These are phyloP conservation scores for Acanthosepion esculentum DNA, from an alignment of 2,888 invertebrate species.

Conservation along the genomic window DNA sequence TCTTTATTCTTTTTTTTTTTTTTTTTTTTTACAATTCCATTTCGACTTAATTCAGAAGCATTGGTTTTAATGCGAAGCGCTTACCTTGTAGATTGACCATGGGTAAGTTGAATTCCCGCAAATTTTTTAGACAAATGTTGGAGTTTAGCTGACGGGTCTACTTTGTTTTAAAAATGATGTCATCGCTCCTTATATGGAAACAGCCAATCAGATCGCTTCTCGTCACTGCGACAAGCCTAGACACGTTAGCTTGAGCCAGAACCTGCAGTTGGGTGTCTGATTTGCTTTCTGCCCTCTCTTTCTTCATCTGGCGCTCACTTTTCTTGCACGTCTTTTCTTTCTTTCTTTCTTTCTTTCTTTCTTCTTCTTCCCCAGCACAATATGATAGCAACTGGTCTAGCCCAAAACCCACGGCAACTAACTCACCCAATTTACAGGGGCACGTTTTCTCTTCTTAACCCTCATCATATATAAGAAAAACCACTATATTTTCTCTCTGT, in stretches of 20 bases:
- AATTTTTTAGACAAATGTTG: neutral
- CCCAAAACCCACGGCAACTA: neutral
- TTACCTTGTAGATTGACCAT: neutral
- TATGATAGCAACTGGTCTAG: constrained; percentile 10
- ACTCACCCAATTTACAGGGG: too few relatives aligned
- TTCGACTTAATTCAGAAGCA: neutral
- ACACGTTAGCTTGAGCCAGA: neutral
- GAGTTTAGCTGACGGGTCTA: neutral
- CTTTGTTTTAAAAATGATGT: constrained; percentile 33
- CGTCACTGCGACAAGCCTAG: constrained; percentile 15
- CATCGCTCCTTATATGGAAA: constrained; percentile 10
- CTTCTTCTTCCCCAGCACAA: neutral
- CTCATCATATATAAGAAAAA: too few relatives aligned
- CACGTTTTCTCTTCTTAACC: too few relatives aligned
- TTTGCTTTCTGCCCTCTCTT: neutral
- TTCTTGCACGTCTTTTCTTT: neutral
- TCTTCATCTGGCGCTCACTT: neutral
- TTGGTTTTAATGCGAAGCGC: neutral
- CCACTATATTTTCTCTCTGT: too few relatives aligned
- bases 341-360: neutral
- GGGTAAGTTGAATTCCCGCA: neutral
- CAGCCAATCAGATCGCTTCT: neutral
- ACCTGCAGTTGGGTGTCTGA: neutral
- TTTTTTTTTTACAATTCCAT: neutral
- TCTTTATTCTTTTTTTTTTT: neutral